These are phyloP conservation scores for Ctenodactylus gundi DNA, from an alignment of 2,113 vertebrate species.

Conservation along the genomic window DNA sequence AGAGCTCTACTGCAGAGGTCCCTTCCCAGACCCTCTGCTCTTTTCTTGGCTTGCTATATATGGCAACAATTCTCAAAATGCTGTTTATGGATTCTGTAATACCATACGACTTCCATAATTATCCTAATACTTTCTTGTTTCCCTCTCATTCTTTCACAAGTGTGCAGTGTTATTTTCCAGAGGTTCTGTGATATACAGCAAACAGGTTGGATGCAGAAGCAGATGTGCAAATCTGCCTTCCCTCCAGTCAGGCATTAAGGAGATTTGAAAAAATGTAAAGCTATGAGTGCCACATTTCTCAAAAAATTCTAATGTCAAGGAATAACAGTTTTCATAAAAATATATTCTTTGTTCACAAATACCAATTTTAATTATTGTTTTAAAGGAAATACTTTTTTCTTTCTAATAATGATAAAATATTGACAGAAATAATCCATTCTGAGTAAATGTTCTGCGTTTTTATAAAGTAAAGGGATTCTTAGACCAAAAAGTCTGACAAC, in stretches of 20 bases:
- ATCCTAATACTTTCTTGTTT: neutral
- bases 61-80: neutral
- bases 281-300: neutral
- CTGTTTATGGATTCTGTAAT: neutral
- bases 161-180: neutral
- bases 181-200: neutral
- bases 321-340: neutral
- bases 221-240: neutral
- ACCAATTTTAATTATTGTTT: slow-evolving; percentile 2
- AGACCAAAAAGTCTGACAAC: neutral
- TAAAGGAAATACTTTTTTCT: neutral
- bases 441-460: neutral
- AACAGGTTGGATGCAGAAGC: neutral
- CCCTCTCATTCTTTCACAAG: neutral
- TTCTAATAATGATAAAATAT: slow-evolving; percentile 27
- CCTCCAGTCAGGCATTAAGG: neutral
- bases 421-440: neutral
- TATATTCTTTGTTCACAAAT: neutral
- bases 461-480: neutral
- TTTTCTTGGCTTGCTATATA: neutral
- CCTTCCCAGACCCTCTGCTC: neutral
- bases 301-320: neutral
- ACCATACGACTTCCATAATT: neutral
- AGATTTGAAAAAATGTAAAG: slow-evolving; percentile 1
- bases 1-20: neutral